Evolutionary conservation across 1,140 invertebrate species (phyloP).

Genomic region (Drosophila sechellia): DNA sequence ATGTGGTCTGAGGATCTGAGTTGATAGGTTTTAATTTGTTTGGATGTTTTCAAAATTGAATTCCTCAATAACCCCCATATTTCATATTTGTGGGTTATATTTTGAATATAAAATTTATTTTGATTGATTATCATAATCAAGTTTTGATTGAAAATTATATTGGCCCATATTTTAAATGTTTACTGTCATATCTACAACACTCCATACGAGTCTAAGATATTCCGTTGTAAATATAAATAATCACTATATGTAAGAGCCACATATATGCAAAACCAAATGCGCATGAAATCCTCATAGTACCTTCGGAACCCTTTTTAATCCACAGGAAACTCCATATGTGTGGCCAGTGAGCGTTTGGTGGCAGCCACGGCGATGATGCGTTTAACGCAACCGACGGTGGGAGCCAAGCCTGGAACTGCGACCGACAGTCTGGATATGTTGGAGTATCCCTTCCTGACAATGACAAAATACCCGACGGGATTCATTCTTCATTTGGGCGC

Average conservation of each 20-base stretch:
- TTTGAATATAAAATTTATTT: neutral
- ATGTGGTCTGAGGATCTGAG: neutral
- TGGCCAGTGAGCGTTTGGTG: constrained; percentile 78
- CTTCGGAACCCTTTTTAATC: constrained; percentile 3
- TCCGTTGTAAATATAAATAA: constrained; percentile 50
- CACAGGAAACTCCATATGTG: constrained; percentile 82
- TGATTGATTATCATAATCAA: neutral
- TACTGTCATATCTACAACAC: constrained; percentile 7
- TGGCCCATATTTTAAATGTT: neutral
- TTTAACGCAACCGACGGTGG: constrained; percentile 84
- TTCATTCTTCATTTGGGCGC: constrained; percentile 96
- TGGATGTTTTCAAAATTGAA: neutral
- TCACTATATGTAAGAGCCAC: constrained; percentile 28
- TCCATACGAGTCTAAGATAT: constrained; percentile 13
- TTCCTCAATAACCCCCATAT: neutral
- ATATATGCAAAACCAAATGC: neutral
- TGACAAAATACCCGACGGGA: constrained; percentile 94
- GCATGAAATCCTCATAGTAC: neutral
- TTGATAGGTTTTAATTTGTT: neutral
- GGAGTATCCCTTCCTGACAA: constrained; percentile 98
- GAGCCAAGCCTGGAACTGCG: constrained; percentile 68
- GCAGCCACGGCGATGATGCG: constrained; percentile 83
- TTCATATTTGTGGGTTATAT: neutral
- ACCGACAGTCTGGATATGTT: constrained; percentile 91
- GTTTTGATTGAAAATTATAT: neutral